Base-by-base conservation (phyloP, 2,113 vertebrate species). In the Tenebrosternarchus preto region DNA sequence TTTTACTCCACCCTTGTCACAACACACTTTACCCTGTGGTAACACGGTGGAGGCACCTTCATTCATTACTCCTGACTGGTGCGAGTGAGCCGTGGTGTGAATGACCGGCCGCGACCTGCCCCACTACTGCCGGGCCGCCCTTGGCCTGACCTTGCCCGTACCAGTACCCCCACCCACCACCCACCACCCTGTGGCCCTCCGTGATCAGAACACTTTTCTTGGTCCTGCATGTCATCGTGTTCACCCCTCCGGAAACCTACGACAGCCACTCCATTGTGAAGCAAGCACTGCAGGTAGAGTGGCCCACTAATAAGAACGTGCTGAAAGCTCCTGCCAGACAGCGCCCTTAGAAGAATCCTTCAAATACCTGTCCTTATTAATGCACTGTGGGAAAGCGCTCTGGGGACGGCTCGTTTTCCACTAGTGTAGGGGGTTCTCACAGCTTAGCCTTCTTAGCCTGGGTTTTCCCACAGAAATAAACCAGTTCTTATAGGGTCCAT, bases 251-350 rank as follows among this genome's bases (percentile, higher is more conserved):
- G 83, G 83, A 86, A 83, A 81, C 83, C 57, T 68, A 77, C 57
- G 50, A 46, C 50, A 70, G 72, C 67, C 33, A 82, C 66, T 43
- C 63, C 75, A 81, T 76, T 80, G 80, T 82, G 71, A 55, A n/a
- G 4, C 5, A 68, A 71, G 76, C 67, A 78, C 80, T 31, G 20
- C 69, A 66, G 81, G 77, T 79, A 53, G 77, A 57, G 56, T 46
- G 75, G 31, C 77, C 24, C 66, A 85, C 86, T 92, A 92, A 93
- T 92, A 90, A 89, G 86, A 74, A 90, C 83, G 85, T 85, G 92
- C 79, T 91, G 91, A 93, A 85, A 86, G 92, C 92, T 84, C 78
- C 71, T 74, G 89, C 82, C 88, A 86, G 86, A 85, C 78, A 55
- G 0, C 89, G 89, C 90, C 88, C 90, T 85, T 80, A 82, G 80